phyloP scores from a whole-genome alignment of 2,888 invertebrate genomes.

The Apomyelois bistriatella region DNA sequence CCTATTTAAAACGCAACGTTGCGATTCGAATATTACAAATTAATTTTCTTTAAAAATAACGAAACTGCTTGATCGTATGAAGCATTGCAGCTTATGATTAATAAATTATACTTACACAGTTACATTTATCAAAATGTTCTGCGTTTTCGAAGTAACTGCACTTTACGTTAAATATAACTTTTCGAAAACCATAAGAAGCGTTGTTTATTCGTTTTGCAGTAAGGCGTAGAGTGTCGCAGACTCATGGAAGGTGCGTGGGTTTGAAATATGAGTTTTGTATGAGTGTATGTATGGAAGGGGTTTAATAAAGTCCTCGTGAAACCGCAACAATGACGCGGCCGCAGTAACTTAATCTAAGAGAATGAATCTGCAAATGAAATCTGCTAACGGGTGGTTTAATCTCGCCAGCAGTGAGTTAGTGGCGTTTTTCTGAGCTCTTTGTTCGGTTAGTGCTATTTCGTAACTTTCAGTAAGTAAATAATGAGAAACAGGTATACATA shows the following conservation, averaged over 20 bases:
- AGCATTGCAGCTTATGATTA: slow-evolving; percentile 10
- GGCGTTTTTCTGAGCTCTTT: slow-evolving; percentile 25
- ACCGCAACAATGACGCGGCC: slow-evolving; percentile 56
- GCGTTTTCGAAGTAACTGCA: slow-evolving; percentile 25
- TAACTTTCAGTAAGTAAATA: slow-evolving; percentile 3
- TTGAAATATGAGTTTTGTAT: slow-evolving; percentile 42
- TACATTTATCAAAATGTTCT: slow-evolving; percentile 24
- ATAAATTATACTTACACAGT: slow-evolving; percentile 28
- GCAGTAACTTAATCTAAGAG: slow-evolving; percentile 65
- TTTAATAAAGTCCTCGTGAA: slow-evolving; percentile 69
- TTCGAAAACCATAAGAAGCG: slow-evolving; percentile 48
- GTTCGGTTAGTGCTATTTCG: background rate
- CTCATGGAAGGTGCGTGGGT: slow-evolving; percentile 41
- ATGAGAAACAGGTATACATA: no score
- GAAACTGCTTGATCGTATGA: slow-evolving; percentile 1
- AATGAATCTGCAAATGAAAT: slow-evolving; percentile 65
- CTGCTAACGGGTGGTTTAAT: slow-evolving; percentile 50
- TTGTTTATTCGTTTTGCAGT: slow-evolving; percentile 53
- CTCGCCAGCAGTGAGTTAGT: slow-evolving; percentile 32
- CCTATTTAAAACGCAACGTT: background rate
- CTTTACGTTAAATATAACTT: slow-evolving; percentile 36
- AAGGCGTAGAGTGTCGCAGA: slow-evolving; percentile 23
- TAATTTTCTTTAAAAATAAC: slow-evolving; percentile 2
- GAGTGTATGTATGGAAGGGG: slow-evolving; percentile 44
- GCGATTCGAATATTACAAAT: background rate